phyloP scores from a whole-genome alignment of 2,888 invertebrate species.

The Heteromyza rotundicornis region DNA sequence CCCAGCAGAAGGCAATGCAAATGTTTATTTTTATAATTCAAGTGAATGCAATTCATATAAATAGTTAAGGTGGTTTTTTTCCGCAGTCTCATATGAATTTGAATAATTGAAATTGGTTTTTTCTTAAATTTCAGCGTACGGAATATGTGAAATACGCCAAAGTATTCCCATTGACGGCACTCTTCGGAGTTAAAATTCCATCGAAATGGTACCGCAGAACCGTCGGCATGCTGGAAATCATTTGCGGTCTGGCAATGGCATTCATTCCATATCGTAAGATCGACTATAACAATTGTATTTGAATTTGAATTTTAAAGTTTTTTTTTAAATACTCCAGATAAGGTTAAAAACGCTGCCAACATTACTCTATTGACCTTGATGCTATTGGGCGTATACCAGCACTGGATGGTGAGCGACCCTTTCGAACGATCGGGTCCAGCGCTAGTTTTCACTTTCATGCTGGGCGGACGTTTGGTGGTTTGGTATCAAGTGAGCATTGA shows the following conservation, averaged over 20 bases:
- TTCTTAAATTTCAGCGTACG: conserved; percentile 74
- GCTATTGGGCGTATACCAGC: conserved; percentile 90
- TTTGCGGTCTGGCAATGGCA: conserved; percentile 84
- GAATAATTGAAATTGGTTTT: conserved; percentile 6
- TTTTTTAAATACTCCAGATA: no score
- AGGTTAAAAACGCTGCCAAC: conserved; percentile 90
- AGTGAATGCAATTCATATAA: not conserved
- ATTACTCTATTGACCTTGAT: conserved; percentile 81
- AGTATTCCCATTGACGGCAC: conserved; percentile 84
- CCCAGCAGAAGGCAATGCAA: conserved; percentile 31
- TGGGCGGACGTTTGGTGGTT: conserved; percentile 86
- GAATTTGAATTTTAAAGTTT: conserved; percentile 49
- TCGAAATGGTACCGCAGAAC: conserved; percentile 90
- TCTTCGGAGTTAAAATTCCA: conserved; percentile 84
- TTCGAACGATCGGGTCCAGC: conserved; percentile 90
- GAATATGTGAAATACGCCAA: conserved; percentile 97
- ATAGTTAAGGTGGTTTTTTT: conserved; percentile 9
- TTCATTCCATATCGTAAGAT: conserved; percentile 82
- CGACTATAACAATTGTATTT: no score
- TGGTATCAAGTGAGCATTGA: conserved; percentile 66
- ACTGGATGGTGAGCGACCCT: conserved; percentile 90
- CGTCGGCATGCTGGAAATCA: conserved; percentile 83
- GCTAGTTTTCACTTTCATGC: conserved; percentile 90
- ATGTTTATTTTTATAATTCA: conserved; percentile 43
- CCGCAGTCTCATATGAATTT: not conserved